phyloP scores from a whole-genome alignment of 2,888 invertebrate species.

The Aquatica leii region DNA sequence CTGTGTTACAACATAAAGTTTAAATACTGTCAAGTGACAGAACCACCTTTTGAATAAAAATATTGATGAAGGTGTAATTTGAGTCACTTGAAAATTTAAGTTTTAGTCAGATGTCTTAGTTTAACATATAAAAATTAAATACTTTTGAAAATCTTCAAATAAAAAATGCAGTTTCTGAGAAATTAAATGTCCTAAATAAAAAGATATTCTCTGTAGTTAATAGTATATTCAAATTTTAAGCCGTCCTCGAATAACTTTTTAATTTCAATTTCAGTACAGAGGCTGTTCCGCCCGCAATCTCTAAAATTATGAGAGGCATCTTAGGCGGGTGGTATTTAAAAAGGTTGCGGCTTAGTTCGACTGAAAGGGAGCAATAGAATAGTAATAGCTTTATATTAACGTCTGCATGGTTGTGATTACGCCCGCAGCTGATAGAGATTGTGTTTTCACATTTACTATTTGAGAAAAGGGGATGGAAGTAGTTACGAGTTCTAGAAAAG shows the following conservation, averaged over 20 bases:
- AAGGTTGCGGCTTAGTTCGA: constrained; percentile 54
- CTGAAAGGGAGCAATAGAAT: constrained; percentile 57
- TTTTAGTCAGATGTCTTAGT: too few relatives aligned
- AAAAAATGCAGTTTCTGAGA: constrained; percentile 17
- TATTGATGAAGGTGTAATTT: too few relatives aligned
- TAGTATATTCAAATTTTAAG: constrained; percentile 44
- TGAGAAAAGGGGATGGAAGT: constrained; percentile 30
- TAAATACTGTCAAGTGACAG: too few relatives aligned
- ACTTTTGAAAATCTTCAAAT: constrained; percentile 4
- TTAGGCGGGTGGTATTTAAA: constrained; percentile 53
- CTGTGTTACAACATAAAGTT: too few relatives aligned
- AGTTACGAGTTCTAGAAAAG: constrained; percentile 34
- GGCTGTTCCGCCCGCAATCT: constrained; percentile 52
- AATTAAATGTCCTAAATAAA: constrained; percentile 26
- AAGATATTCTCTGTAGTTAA: constrained; percentile 31
- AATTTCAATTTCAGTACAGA: constrained; percentile 50
- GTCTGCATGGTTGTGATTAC: constrained; percentile 58
- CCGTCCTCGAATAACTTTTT: constrained; percentile 49
- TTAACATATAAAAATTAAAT: too few relatives aligned
- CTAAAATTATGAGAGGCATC: constrained; percentile 54
- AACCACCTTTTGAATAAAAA: too few relatives aligned
- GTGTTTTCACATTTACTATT: constrained; percentile 30
- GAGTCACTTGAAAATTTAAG: too few relatives aligned
- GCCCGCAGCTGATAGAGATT: constrained; percentile 37
- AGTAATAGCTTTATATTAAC: constrained; percentile 59